These are phyloP conservation scores for Idaea biselata DNA, from an alignment of 2,888 invertebrate genomes.

Conservation along the genomic window DNA sequence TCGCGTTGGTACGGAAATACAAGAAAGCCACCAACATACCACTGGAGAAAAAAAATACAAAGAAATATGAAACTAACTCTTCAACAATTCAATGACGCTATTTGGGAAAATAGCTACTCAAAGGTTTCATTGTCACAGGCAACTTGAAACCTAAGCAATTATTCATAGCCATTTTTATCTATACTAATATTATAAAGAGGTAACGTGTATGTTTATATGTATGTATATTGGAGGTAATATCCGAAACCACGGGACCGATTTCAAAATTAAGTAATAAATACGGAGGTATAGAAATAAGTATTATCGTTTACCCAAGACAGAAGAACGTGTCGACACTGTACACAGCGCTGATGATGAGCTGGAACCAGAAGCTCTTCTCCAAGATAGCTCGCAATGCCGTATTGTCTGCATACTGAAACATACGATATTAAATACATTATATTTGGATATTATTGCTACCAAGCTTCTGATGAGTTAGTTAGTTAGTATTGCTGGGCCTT, in stretches of 20 bases:
- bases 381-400: constrained; percentile 85
- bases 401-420: constrained; percentile 86
- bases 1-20: constrained; percentile 89
- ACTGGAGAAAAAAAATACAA: constrained; percentile 63
- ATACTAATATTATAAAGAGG: too few relatives aligned
- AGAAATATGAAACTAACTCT: not conserved
- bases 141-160: not conserved
- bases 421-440: not conserved
- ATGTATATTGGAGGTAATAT: too few relatives aligned
- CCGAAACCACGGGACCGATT: too few relatives aligned
- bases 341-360: constrained; percentile 88
- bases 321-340: constrained; percentile 92
- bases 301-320: constrained; percentile 81
- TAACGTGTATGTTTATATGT: too few relatives aligned
- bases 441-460: too few relatives aligned
- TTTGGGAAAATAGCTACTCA: not conserved
- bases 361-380: constrained; percentile 89
- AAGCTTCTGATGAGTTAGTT: too few relatives aligned
- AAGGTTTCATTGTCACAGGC: not conserved
- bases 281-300: not conserved
- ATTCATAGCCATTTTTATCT: not conserved
- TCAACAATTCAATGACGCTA: not conserved
- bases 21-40: constrained; percentile 92
- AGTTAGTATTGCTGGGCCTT: too few relatives aligned
- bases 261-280: not conserved